Evolutionary conservation across 2,888 invertebrate genomes (phyloP).

Genomic region (Capitulum mitella): DNA sequence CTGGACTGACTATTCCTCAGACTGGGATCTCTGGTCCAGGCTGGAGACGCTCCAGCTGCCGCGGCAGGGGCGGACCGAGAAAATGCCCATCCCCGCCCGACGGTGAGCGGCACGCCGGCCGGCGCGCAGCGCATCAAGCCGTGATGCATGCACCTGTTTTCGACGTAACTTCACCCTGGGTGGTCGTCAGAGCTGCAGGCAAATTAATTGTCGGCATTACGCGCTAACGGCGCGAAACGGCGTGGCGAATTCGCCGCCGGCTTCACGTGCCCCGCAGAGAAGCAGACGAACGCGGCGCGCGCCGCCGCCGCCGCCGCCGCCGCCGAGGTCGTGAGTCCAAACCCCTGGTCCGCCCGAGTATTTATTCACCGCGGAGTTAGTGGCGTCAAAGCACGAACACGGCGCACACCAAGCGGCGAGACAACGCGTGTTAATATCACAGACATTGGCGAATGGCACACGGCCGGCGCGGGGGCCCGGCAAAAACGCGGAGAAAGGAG

Average conservation of each 20-base stretch:
- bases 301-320: too few relatives aligned
- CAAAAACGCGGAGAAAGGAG: too few relatives aligned
- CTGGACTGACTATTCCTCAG: too few relatives aligned
- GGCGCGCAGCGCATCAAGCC: not conserved
- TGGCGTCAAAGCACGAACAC: not conserved
- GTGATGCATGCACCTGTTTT: constrained; percentile 2
- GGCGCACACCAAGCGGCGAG: not conserved
- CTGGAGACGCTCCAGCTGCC: too few relatives aligned
- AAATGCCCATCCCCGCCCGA: too few relatives aligned
- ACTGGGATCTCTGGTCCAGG: too few relatives aligned
- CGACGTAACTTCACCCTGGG: not conserved
- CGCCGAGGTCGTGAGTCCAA: too few relatives aligned
- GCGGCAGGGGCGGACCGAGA: too few relatives aligned
- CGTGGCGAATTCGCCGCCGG: not conserved
- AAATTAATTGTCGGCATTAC: not conserved
- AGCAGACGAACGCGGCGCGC: too few relatives aligned
- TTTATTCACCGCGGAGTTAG: not conserved
- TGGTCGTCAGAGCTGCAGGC: constrained; percentile 4
- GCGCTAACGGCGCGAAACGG: not conserved
- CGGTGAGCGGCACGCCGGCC: too few relatives aligned
- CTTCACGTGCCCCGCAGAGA: too few relatives aligned
- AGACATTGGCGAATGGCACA: constrained; percentile 7
- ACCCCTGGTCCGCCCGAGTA: not conserved
- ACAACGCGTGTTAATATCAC: constrained; percentile 2
- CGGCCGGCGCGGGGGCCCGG: too few relatives aligned